Percentiles rank a stretch among this genome's conserved stretches.
Conservation (phyloP, 2,797 vertebrate species). For the Nyctibius grandis region DNA sequence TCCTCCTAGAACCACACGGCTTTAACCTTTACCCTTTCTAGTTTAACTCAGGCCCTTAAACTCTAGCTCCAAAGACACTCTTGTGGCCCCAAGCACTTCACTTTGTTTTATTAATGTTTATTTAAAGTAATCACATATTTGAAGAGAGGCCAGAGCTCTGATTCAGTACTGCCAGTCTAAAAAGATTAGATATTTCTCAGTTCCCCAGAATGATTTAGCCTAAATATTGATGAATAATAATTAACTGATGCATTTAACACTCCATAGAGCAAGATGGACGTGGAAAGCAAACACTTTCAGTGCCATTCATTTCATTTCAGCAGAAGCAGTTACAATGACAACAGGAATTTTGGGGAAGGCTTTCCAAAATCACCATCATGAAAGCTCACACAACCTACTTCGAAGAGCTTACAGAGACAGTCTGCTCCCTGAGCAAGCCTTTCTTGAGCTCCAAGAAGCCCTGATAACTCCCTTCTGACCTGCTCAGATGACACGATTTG, state of each 20-base stretch:
- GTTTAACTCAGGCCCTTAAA: neutral
- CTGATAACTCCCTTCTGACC: neutral
- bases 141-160: neutral
- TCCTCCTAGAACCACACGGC: neutral
- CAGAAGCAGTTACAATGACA: neutral
- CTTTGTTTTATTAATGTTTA: neutral
- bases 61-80: neutral
- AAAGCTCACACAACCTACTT: neutral
- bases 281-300: neutral
- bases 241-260: neutral
- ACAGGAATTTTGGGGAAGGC: neutral
- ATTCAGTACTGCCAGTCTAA: neutral
- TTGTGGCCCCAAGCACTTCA: neutral
- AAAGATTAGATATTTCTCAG: neutral
- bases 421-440: neutral
- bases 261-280: neutral
- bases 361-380: neutral
- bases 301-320: neutral
- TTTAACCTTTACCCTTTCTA: neutral
- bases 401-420: neutral
- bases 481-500: neutral
- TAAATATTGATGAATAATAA: neutral
- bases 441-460: neutral
- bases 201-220: neutral
- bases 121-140: neutral